phyloP scores from a whole-genome alignment of 2,888 invertebrate genomes.

The Acrobasis repandana region DNA sequence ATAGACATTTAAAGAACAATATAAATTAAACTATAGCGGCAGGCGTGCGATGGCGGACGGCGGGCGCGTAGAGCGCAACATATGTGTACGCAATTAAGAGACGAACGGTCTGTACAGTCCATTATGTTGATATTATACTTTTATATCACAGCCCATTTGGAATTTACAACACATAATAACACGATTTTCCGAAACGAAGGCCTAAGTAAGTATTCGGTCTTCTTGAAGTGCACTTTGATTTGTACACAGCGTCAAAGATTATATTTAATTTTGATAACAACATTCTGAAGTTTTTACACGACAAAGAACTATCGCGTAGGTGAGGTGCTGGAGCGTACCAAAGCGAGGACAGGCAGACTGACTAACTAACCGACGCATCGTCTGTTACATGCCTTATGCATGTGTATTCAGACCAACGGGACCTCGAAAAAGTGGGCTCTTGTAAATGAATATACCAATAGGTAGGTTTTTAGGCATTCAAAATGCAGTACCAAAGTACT shows the following conservation, averaged over 20 bases:
- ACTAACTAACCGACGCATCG: conserved; percentile 30
- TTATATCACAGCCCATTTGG: conserved; percentile 92
- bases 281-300: conserved; percentile 42
- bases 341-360: conserved; percentile 36
- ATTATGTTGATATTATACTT: conserved; percentile 84
- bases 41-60: conserved; percentile 24
- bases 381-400: conserved; percentile 11
- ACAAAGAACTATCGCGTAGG: conserved; percentile 57
- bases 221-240: conserved; percentile 81
- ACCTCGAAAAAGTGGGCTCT: conserved; percentile 2
- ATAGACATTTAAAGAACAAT: not conserved
- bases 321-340: conserved; percentile 59
- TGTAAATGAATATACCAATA: no score
- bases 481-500: no score
- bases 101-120: conserved; percentile 87
- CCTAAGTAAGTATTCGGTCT: conserved; percentile 71
- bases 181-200: conserved; percentile 75
- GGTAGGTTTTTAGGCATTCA: no score
- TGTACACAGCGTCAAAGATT: conserved; percentile 81
- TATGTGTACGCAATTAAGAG: conserved; percentile 70
- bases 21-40: not conserved
- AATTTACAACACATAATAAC: conserved; percentile 85
- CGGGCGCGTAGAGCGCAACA: conserved; percentile 52
- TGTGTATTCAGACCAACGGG: conserved; percentile 30
- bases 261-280: conserved; percentile 74